Evolutionary conservation across 2,888 invertebrate genomes (phyloP).

Genomic region (Netelia virgata): DNA sequence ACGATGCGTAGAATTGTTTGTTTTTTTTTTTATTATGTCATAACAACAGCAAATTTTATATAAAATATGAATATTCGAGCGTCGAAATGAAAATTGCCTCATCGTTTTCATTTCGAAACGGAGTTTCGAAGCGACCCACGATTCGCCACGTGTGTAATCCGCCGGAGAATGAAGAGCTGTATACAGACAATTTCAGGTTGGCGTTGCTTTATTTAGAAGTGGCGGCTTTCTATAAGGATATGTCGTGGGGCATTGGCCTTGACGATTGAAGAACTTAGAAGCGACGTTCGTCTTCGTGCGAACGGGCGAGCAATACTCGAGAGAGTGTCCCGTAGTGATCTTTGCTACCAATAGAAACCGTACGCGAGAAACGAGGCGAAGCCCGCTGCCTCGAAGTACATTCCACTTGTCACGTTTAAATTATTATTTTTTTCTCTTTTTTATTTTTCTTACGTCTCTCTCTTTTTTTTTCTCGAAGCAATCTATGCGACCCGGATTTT

Average conservation of each 20-base stretch:
- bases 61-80: too few relatives aligned
- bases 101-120: too few relatives aligned
- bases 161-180: not conserved
- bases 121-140: not conserved
- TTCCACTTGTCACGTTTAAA: conserved; percentile 30
- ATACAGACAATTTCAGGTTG: conserved; percentile 4
- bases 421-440: not conserved
- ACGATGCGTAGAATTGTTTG: too few relatives aligned
- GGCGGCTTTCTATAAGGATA: conserved; percentile 50
- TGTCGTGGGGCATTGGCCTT: conserved; percentile 55
- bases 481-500: not conserved
- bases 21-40: too few relatives aligned
- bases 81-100: not conserved
- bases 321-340: conserved; percentile 32
- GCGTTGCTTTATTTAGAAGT: not conserved
- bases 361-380: conserved; percentile 18
- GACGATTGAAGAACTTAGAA: conserved; percentile 45
- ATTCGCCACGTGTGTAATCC: not conserved
- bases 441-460: conserved; percentile 5
- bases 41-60: too few relatives aligned
- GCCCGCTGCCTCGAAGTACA: conserved; percentile 6
- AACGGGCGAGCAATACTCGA: conserved; percentile 23
- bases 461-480: not conserved
- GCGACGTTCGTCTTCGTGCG: not conserved
- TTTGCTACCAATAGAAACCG: conserved; percentile 26